Percentiles rank a stretch among this genome's conserved stretches.
Conservation (phyloP, 2,888 invertebrate genomes). For the Ceriagrion tenellum region DNA sequence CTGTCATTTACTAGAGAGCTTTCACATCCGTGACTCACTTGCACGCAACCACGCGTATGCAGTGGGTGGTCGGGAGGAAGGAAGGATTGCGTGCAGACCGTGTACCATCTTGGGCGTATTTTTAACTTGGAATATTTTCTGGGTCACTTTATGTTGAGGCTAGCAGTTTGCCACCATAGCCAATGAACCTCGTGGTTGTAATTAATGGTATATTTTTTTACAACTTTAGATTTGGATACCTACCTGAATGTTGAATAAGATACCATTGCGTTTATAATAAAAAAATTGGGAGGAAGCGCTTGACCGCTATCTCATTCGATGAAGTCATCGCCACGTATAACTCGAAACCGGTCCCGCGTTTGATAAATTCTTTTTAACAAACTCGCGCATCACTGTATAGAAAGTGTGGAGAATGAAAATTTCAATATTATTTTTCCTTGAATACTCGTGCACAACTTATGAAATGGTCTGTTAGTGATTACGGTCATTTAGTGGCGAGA, state of each 20-base stretch:
- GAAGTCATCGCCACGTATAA: not conserved
- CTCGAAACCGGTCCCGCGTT: not conserved
- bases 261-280: too few species aligned
- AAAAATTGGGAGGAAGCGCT: not conserved
- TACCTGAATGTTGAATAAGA: not conserved
- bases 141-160: not conserved
- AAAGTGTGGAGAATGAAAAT: not conserved
- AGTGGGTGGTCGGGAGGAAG: not conserved
- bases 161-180: not conserved
- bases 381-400: not conserved
- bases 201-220: not conserved
- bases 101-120: not conserved
- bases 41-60: slow-evolving; percentile 45
- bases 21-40: not conserved
- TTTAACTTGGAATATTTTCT: slow-evolving; percentile 41
- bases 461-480: too few species aligned
- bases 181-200: not conserved
- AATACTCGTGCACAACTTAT: not conserved
- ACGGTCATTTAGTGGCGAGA: too few species aligned
- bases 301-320: not conserved
- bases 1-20: not conserved
- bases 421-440: not conserved
- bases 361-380: not conserved
- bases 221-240: not conserved
- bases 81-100: slow-evolving; percentile 29